Conservation (phyloP, 2,888 invertebrate species). For the Colletes collaris region DNA sequence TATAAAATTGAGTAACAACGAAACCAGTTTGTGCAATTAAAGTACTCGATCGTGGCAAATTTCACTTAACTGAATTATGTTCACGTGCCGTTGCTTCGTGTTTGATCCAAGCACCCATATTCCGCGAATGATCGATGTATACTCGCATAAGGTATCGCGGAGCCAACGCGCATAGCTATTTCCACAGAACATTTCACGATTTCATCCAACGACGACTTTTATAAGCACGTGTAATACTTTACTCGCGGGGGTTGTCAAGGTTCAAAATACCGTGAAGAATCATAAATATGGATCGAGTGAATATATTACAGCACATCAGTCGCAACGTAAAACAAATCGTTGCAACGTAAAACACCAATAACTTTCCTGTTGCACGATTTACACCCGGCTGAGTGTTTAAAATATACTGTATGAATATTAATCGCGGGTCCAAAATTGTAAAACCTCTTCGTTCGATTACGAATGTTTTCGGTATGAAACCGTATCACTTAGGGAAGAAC, state of each 20-base stretch:
- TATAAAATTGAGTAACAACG: too few relatives aligned
- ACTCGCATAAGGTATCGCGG: not conserved
- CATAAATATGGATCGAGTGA: slow-evolving; percentile 46
- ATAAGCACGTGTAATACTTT: slow-evolving; percentile 38
- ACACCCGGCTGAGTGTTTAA: slow-evolving; percentile 6
- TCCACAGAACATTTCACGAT: slow-evolving; percentile 57
- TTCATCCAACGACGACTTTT: slow-evolving; percentile 26
- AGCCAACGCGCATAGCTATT: slow-evolving; percentile 24
- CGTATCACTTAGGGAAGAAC: too few relatives aligned
- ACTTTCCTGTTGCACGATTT: slow-evolving; percentile 25
- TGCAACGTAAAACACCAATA: slow-evolving; percentile 32
- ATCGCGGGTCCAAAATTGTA: slow-evolving; percentile 20
- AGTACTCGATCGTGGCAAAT: not conserved
- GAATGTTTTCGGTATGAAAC: too few relatives aligned
- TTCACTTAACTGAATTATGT: not conserved
- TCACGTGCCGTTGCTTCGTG: not conserved
- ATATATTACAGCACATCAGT: slow-evolving; percentile 31
- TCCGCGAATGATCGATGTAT: slow-evolving; percentile 16
- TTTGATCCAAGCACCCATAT: not conserved
- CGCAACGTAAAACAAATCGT: slow-evolving; percentile 52
- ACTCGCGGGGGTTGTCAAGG: slow-evolving; percentile 39
- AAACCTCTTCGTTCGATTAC: slow-evolving; percentile 21
- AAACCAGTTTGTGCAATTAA: too few relatives aligned
- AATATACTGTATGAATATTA: slow-evolving; percentile 30
- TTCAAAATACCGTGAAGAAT: slow-evolving; percentile 54